Evolutionary conservation across 1,140 invertebrate species (phyloP).

Genomic region (Drosophila tropicalis): DNA sequence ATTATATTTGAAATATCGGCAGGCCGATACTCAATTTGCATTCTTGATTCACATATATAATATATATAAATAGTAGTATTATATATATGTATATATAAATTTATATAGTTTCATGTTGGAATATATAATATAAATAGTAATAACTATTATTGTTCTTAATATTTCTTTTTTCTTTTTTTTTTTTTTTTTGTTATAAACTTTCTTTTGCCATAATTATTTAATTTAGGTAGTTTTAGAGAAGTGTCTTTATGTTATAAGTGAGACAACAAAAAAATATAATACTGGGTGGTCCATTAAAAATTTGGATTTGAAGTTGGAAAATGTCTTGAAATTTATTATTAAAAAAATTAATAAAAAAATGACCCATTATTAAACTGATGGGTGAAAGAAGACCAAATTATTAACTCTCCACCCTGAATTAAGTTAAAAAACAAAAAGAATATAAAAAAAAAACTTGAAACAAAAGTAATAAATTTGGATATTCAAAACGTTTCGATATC

Average conservation of each 20-base stretch:
- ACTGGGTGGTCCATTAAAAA: not conserved
- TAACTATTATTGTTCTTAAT: constrained; percentile 83
- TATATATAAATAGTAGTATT: constrained; percentile 48
- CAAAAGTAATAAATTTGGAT: constrained; percentile 11
- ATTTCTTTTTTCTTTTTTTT: constrained; percentile 64
- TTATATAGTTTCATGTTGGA: constrained; percentile 68
- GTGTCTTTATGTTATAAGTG: constrained; percentile 67
- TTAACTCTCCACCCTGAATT: not conserved
- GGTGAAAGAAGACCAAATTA: not conserved
- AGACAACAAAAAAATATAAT: constrained; percentile 38
- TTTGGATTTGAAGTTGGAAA: not conserved
- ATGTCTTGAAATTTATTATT: too few relatives aligned
- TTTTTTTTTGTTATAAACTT: constrained; percentile 34
- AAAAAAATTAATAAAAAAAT: too few relatives aligned
- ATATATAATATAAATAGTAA: constrained; percentile 83
- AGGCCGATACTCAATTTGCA: constrained; percentile 46
- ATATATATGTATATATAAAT: constrained; percentile 49
- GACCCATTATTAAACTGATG: too few relatives aligned
- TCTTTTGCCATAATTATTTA: constrained; percentile 67
- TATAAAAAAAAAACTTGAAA: not conserved
- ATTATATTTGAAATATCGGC: constrained; percentile 2
- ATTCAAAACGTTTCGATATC: constrained; percentile 59
- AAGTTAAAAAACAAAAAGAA: not conserved
- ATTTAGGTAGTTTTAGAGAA: constrained; percentile 63
- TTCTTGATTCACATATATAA: constrained; percentile 54